Evolutionary conservation across 1,140 invertebrate species (phyloP), one percentile per base, ranked within the genome.

Genomic region (Drosophila tristis): DNA sequence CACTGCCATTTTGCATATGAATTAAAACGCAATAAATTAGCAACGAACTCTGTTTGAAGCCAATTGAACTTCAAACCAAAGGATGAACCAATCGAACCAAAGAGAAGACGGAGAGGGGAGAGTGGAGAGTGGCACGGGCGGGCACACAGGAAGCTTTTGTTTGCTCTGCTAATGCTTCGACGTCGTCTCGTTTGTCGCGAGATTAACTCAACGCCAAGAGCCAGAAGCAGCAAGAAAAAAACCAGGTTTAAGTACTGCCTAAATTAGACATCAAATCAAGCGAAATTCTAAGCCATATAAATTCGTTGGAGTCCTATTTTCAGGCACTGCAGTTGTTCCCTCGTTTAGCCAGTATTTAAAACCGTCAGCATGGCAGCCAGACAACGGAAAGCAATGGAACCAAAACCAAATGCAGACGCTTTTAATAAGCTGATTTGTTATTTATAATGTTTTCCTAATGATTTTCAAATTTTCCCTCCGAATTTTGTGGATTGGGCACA

Each of bases 1-100:
- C 50, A 45, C 42, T 29, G 48, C 68, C 51, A 80, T 64, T 90
- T 90, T 75, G 86, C 86, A 90, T 90, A 90, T 90, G 87, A 90
- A 90, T 90, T 90, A 90, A 90, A 86, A 70, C 86, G 87, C 78
- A 85, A 90, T 89, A 89, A 89, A 85, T 89, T 85, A 84, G 72
- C 79, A 89, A 89, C 39, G 47, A 60, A 39, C 64, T 62, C 73
- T 58, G 66, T 64, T 61, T 35, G 31, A 9, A 35, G 60, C 31
- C 66, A 72, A 75, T 78, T 70, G 70, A 75, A 75, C 54, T 45
- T 44, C 8, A 6, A 47, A 25, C n/a, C 23, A 53, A 45, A 53
- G 63, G 13, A 44, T 39, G 31, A 11, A 13, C 13, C 43, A 43
- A 20, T 23, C 29, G 39, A 13, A n/a, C n/a, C 31, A 35, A 39